Evolutionary conservation across 2,888 invertebrate genomes (phyloP), one percentile per base, ranked within the genome.

Genomic region (Trichopria drosophilae): DNA sequence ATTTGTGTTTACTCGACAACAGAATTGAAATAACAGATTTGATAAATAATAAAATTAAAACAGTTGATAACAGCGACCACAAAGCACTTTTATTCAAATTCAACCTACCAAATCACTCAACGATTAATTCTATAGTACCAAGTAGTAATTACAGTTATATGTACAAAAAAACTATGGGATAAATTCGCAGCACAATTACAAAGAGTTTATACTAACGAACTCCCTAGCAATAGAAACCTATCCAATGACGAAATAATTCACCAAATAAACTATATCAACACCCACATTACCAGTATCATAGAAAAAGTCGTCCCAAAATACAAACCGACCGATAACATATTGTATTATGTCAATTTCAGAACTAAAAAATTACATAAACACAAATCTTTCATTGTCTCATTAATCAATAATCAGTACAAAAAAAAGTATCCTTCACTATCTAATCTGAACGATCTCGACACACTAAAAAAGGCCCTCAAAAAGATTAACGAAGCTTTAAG

Each of bases 151-250:
- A 4, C 9, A 24, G 19, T 4, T 44, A 13, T 12, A 18, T 35
- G 26, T 44, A 9, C 20, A 44, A 44, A 12, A 35, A 35, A 35
- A 34, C 44, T n/a, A 44, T 44, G 35, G 44, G 4, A 10, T 10
- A 1, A 3, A 6, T 35, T 44, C 9, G 7, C 16, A 3, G 28
- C 24, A 18, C 26, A 16, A 10, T 20, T 24, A 9, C 22, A 42
- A 5, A 6, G 16, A n/a, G 6, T n/a, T 3, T 32, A 22, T 23
- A 12, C 2, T 9, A 10, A 3, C 3, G 5, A 20, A 10, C 22
- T 42, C 2, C 42, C 42, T 13, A 4, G 3, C 15, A 9, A 28
- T 13, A 26, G n/a, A 22, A 42, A 42, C 15, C 31, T 42, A 2
- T 23, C 20, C 9, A 24, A 24, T 5, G 4, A 15, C 1, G 34